phyloP scores from a whole-genome alignment of 2,113 vertebrate genomes.

The Pseudorectes ferrugineus region DNA sequence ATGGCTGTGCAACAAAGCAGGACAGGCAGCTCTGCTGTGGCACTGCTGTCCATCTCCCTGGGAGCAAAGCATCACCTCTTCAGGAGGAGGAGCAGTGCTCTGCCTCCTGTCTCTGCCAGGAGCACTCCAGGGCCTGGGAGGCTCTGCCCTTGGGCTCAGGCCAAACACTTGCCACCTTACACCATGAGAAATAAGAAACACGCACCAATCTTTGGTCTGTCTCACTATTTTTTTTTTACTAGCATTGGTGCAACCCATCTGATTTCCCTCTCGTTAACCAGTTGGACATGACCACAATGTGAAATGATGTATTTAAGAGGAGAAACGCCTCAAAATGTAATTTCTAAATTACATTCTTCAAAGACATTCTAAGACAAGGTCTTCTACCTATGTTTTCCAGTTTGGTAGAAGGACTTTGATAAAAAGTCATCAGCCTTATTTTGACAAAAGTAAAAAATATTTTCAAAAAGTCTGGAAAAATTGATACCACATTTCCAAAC shows the following conservation, averaged over 20 bases:
- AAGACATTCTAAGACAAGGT: background rate
- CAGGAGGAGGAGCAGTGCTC: background rate
- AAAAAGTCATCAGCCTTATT: background rate
- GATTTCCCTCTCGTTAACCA: background rate
- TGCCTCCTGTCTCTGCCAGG: background rate
- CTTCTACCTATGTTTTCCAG: background rate
- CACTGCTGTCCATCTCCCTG: background rate
- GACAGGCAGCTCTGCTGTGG: background rate
- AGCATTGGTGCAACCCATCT: background rate
- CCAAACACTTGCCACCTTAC: rapidly evolving
- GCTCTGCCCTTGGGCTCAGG: background rate
- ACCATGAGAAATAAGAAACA: rapidly evolving
- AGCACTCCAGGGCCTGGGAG: background rate
- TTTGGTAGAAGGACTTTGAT: background rate
- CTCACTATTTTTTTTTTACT: rapidly evolving
- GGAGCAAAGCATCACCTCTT: background rate
- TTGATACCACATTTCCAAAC: background rate
- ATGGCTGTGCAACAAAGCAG: background rate
- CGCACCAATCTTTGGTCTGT: background rate
- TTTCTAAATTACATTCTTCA: background rate
- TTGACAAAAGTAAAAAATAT: background rate
- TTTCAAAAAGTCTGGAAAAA: background rate
- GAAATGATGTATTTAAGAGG: background rate
- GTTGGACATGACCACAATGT: rapidly evolving
- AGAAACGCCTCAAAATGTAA: background rate